These are phyloP conservation scores for Plecotus auritus DNA, from an alignment of 2,113 vertebrate species.

Conservation along the genomic window DNA sequence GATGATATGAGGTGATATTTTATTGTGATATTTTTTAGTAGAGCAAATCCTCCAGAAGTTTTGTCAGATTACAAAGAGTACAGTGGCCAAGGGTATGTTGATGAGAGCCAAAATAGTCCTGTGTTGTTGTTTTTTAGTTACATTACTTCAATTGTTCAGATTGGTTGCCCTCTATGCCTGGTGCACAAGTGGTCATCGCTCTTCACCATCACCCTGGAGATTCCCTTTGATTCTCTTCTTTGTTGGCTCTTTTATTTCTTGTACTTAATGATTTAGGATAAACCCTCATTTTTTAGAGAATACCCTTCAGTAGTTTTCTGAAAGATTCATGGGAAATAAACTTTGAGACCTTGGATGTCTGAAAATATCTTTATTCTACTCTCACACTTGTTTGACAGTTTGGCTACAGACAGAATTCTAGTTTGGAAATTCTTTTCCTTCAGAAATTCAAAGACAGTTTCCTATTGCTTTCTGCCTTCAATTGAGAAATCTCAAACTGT, in stretches of 20 bases:
- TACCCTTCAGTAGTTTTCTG: neutral
- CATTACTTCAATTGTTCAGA: neutral
- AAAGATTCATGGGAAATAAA: neutral
- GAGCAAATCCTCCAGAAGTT: neutral
- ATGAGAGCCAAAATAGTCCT: neutral
- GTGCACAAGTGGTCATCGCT: neutral
- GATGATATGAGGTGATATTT: neutral
- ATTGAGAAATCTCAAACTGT: neutral
- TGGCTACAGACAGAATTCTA: neutral
- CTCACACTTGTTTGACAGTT: neutral
- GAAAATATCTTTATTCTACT: neutral
- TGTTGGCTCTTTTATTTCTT: neutral
- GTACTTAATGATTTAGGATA: neutral
- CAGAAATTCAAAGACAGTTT: neutral
- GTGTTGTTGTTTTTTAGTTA: neutral
- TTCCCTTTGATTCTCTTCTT: neutral
- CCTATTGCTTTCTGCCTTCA: neutral
- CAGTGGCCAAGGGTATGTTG: neutral
- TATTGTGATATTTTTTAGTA: neutral
- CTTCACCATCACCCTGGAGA: neutral
- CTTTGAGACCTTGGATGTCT: neutral
- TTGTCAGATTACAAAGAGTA: neutral
- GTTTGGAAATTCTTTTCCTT: neutral
- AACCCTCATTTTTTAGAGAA: neutral
- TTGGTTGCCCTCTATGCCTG: neutral